Evolutionary conservation across 2,888 invertebrate genomes (phyloP).

Genomic region (Lasiommata megera): DNA sequence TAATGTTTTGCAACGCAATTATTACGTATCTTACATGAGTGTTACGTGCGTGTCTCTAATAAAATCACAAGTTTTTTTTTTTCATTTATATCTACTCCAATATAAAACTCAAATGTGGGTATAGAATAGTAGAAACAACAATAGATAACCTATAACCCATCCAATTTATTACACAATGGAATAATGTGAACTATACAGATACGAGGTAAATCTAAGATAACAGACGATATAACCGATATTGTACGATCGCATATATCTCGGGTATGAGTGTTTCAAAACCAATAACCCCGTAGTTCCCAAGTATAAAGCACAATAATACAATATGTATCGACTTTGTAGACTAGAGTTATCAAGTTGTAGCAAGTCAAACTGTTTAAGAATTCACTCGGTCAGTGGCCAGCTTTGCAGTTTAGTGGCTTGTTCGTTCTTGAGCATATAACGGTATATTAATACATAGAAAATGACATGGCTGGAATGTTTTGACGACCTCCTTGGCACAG

Average conservation of each 20-base stretch:
- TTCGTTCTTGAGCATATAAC: constrained; percentile 10
- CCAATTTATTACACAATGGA: no score
- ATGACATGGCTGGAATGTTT: no score
- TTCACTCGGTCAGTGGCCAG: constrained; percentile 22
- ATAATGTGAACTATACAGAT: no score
- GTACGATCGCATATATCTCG: not conserved
- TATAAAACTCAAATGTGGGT: no score
- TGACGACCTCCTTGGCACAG: no score
- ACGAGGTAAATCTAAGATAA: not conserved
- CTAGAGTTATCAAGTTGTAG: constrained; percentile 8
- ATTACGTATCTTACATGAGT: no score
- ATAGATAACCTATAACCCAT: no score
- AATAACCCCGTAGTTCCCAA: constrained; percentile 7
- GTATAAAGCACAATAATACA: constrained; percentile 2
- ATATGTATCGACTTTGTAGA: constrained; percentile 12
- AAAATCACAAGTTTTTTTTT: no score
- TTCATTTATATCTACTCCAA: no score
- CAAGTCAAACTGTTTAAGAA: constrained; percentile 26
- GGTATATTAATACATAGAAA: constrained; percentile 20
- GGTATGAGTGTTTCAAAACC: constrained; percentile 6
- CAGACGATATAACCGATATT: not conserved
- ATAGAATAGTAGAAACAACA: no score
- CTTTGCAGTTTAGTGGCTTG: constrained; percentile 17
- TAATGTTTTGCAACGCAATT: no score
- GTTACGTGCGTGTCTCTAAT: no score